These are phyloP conservation scores for Eupsittula cactorum DNA, from an alignment of 2,113 vertebrate species.

Conservation along the genomic window DNA sequence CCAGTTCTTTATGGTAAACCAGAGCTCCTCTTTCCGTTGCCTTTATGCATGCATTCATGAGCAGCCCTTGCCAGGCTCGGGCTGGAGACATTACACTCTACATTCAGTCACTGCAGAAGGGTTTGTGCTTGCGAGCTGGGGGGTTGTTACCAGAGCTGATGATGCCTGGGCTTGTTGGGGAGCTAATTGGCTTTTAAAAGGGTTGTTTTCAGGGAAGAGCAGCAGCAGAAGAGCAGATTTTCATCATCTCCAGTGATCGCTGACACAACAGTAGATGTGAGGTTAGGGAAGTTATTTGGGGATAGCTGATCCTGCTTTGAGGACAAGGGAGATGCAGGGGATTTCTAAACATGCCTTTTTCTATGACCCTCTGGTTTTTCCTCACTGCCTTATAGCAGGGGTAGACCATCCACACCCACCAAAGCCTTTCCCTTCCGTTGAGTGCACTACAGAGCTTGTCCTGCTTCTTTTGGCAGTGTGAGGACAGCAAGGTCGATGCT, in stretches of 20 bases:
- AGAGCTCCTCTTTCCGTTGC: background rate
- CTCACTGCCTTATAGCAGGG: background rate
- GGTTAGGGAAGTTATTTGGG: background rate
- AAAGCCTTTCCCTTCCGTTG: background rate
- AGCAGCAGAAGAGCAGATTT: background rate
- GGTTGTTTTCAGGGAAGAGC: background rate
- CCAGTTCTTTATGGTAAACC: constrained; percentile 97
- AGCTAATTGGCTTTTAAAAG: background rate
- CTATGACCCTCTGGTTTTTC: background rate
- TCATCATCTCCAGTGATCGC: background rate
- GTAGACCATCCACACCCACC: background rate
- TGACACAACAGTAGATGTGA: background rate
- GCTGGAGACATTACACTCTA: fast-evolving
- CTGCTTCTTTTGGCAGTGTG: constrained; percentile 80
- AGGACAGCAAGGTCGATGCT: constrained; percentile 91
- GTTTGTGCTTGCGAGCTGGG: background rate
- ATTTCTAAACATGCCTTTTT: background rate
- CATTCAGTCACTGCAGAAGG: background rate
- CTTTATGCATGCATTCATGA: background rate
- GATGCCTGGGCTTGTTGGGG: background rate
- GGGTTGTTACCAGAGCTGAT: background rate
- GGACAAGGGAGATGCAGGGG: background rate
- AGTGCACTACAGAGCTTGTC: background rate
- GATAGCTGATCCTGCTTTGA: background rate
- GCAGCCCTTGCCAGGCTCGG: background rate